These are phyloP conservation scores for Gavia stellata DNA, from an alignment of 2,113 vertebrate species.

Conservation along the genomic window DNA sequence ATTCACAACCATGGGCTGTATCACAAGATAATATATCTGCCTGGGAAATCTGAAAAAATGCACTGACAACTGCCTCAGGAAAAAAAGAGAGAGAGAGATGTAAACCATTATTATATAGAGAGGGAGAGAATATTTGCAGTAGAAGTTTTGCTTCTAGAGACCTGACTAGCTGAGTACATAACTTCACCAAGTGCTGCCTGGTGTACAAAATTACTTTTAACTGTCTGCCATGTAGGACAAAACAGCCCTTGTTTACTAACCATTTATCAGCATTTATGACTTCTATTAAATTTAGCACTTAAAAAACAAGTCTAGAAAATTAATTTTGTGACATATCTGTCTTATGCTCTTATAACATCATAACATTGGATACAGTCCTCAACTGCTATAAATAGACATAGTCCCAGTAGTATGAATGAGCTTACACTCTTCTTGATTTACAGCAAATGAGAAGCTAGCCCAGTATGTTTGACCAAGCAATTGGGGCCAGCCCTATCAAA, in stretches of 20 bases:
- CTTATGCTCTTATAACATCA: neutral
- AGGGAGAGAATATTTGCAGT: neutral
- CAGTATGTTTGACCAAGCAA: neutral
- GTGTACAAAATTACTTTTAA: neutral
- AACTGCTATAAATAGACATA: neutral
- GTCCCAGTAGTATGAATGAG: neutral
- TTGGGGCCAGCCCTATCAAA: neutral
- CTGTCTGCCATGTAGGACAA: neutral
- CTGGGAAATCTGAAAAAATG: conserved; percentile 44
- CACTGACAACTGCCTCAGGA: neutral
- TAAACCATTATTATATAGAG: neutral
- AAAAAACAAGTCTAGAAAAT: neutral
- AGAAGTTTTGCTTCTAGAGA: neutral
- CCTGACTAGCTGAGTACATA: neutral
- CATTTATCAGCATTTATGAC: neutral
- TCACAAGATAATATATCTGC: conserved; percentile 12
- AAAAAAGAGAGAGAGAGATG: neutral
- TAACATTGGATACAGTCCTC: neutral
- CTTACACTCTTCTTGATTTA: neutral
- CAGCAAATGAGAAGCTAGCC: neutral
- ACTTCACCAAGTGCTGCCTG: neutral
- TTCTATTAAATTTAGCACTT: neutral
- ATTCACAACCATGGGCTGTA: neutral
- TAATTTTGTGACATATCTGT: neutral
- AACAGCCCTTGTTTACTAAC: neutral